A percentile compares a stretch with the other conserved stretches of the same genome.
phyloP scores from a whole-genome alignment of 2,113 vertebrate species.

The Theristicus caerulescens region DNA sequence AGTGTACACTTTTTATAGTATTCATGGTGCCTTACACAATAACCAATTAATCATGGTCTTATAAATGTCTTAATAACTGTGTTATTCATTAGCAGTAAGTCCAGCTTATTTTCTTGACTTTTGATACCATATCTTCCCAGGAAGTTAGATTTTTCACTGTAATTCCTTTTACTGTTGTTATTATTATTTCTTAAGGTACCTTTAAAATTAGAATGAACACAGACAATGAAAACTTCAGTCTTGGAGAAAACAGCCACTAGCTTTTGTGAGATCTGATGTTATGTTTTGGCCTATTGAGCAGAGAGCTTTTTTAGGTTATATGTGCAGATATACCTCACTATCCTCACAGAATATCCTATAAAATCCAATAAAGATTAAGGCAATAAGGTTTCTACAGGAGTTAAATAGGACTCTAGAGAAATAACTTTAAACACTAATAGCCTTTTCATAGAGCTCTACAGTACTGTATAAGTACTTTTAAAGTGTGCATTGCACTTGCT shows the following conservation, averaged over 20 bases:
- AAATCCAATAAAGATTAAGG: neutral
- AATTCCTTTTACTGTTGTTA: neutral
- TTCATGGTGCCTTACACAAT: neutral
- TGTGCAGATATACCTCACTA: neutral
- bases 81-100: neutral
- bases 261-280: neutral
- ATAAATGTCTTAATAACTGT: neutral
- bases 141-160: neutral
- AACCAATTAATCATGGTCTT: neutral
- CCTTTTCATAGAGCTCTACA: neutral
- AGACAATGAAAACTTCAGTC: neutral
- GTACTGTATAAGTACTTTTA: neutral
- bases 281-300: neutral
- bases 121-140: neutral
- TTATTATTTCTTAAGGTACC: neutral
- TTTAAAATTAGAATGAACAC: neutral
- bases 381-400: neutral
- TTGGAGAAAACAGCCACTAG: neutral
- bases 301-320: neutral
- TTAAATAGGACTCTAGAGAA: neutral
- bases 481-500: neutral
- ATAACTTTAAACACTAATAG: neutral
- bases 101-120: neutral
- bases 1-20: neutral
- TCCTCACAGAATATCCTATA: neutral